Conservation (phyloP, 2,113 vertebrate genomes). For the Centrocercus urophasianus region DNA sequence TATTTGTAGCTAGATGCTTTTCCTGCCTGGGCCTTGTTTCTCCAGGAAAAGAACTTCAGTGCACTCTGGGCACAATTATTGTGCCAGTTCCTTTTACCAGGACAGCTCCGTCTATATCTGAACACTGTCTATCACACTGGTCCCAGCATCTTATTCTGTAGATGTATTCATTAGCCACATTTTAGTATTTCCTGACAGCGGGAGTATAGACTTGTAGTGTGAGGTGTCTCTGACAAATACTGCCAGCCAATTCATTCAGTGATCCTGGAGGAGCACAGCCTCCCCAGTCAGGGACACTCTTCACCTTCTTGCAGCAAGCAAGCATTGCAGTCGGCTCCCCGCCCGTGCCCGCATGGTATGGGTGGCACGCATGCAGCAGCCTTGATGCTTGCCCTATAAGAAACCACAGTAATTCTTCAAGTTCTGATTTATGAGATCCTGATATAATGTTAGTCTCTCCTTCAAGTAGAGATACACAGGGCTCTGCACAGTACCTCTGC, state of each 20-base stretch:
- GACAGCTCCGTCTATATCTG: neutral
- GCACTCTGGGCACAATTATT: neutral
- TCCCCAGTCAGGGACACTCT: neutral
- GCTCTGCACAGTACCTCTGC: neutral
- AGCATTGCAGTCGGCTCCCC: neutral
- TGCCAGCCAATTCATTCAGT: neutral
- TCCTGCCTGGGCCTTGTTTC: neutral
- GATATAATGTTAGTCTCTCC: neutral
- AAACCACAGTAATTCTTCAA: neutral
- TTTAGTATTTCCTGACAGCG: neutral
- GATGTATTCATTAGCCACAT: neutral
- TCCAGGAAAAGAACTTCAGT: neutral
- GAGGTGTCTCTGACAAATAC: neutral
- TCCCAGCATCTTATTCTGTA: neutral
- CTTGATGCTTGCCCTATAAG: neutral
- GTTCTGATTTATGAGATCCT: neutral
- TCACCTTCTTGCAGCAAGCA: neutral
- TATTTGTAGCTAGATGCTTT: neutral
- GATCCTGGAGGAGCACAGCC: neutral
- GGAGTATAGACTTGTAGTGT: neutral
- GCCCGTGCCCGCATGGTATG: accelerated
- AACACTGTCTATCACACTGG: neutral
- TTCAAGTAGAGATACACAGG: neutral
- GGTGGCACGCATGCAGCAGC: neutral
- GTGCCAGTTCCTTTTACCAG: neutral